Base-by-base conservation (phyloP, 2,797 vertebrate species). In the Girardinus metallicus region DNA sequence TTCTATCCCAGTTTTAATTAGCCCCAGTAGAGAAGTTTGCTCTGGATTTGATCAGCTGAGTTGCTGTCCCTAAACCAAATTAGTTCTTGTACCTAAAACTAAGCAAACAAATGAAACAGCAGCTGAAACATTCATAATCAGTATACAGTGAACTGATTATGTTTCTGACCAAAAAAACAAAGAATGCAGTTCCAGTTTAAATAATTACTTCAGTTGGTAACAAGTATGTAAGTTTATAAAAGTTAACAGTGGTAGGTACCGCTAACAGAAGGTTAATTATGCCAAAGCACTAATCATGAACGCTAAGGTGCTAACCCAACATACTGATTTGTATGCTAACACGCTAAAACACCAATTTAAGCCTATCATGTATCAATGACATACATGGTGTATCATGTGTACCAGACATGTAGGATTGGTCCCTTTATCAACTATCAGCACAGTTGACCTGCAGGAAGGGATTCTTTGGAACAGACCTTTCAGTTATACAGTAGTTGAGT, bases 1-100 rank as follows among this genome's bases (percentile, higher is more conserved):
- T 86, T 88, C 79, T 75, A 84, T 79, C 12, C 76, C 13, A 73
- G 41, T 80, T 84, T 85, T 85, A 83, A 86, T 89, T 81, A 81
- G 76, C 44, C 46, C 49, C 16, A 71, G 15, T 12, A 70, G 75
- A 36, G 60, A 76, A 60, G n/a, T 77, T 73, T 57, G 51, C 60
- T 81, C 0, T 64, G 60, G 16, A 64, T 64, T 64, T 64, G 60
- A 36, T 36, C 60, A 34, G 16, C 15, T 62, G 31, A 34, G 15
- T 34, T 31, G 15, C 31, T 62, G 15, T 34, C 60, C 15, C 16
- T 34, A 34, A 62, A 34, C 31, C 31, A 34, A 60, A 29, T 60
- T 60, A 5, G n/a, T 60, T 60, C 11, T 5, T 60, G 3, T 60
- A 31, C n/a, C 1, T 60, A 60, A 29, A 60, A 10, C 12, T 60